These are phyloP conservation scores for Narcine bancroftii DNA, from an alignment of 2,113 vertebrate genomes.

Conservation along the genomic window DNA sequence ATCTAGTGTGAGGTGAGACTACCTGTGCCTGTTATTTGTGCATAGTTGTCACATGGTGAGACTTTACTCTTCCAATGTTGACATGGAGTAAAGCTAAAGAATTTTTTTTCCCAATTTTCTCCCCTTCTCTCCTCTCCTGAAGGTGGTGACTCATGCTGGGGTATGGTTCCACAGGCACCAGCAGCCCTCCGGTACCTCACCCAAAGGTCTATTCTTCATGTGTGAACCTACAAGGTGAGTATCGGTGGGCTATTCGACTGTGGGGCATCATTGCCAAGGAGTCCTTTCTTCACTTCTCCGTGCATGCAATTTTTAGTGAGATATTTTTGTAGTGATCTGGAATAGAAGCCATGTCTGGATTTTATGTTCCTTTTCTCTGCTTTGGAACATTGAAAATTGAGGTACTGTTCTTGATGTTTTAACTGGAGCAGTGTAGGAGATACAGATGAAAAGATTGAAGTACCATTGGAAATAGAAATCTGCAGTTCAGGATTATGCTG, in stretches of 20 bases:
- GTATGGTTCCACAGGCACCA: constrained; percentile 35
- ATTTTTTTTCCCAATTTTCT: constrained; percentile 31
- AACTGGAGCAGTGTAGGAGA: neutral
- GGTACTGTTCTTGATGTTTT: neutral
- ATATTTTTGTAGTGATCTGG: constrained; percentile 15
- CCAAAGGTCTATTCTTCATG: constrained; percentile 30
- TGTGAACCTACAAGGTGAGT: constrained; percentile 28
- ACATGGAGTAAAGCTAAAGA: constrained; percentile 35
- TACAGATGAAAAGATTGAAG: neutral
- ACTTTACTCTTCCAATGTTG: constrained; percentile 32
- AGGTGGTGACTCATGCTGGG: constrained; percentile 34
- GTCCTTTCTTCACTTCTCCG: constrained; percentile 23
- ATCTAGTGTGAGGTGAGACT: neutral
- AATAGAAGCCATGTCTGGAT: neutral
- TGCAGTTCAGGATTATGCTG: neutral
- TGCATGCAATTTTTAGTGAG: constrained; percentile 28
- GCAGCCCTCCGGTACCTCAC: constrained; percentile 34
- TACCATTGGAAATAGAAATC: neutral
- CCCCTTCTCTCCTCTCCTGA: constrained; percentile 32
- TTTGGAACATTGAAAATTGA: constrained; percentile 14
- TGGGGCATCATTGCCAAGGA: constrained; percentile 21
- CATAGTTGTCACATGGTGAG: constrained; percentile 26
- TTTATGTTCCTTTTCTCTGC: neutral
- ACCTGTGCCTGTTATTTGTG: constrained; percentile 12
- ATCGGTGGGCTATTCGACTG: constrained; percentile 34